These are phyloP conservation scores for Penaeus chinensis DNA, from an alignment of 1,140 invertebrate genomes.

Conservation along the genomic window DNA sequence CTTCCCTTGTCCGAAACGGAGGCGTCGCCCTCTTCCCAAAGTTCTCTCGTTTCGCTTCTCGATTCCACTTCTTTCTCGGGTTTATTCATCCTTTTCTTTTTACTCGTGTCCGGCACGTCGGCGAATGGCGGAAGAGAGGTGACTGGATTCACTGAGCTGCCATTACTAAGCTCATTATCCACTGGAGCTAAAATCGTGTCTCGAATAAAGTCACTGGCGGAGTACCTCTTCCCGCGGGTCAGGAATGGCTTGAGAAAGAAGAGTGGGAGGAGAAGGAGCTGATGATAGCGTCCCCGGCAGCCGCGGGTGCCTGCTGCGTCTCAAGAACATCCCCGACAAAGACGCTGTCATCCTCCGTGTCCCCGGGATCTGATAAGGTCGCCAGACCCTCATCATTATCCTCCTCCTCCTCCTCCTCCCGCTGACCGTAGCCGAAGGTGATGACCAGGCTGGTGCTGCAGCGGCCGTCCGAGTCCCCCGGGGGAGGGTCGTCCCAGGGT, in stretches of 20 bases:
- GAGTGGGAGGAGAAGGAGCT: too few species aligned
- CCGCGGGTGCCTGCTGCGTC: background rate
- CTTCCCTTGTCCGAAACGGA: background rate
- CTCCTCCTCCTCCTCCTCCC: slow-evolving; percentile 32
- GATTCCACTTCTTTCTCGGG: background rate
- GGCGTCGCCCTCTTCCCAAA: too few species aligned
- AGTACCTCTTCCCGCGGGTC: background rate
- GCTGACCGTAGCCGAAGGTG: slow-evolving; percentile 23
- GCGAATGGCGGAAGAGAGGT: background rate
- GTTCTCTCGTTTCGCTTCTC: background rate
- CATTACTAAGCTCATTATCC: background rate
- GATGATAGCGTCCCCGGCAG: too few species aligned
- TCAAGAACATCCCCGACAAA: slow-evolving; percentile 14
- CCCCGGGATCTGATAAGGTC: slow-evolving; percentile 24
- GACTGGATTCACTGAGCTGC: background rate
- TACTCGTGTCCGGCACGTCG: background rate
- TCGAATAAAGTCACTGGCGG: slow-evolving; percentile 39
- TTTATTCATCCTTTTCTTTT: background rate
- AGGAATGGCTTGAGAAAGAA: background rate
- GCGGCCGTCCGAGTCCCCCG: background rate
- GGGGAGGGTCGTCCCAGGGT: too few species aligned
- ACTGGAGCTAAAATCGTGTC: slow-evolving; percentile 19
- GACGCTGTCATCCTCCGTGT: slow-evolving; percentile 49
- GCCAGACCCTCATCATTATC: slow-evolving; percentile 19
- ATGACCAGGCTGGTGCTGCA: slow-evolving; percentile 49